These are phyloP conservation scores for Leucoraja ocellata DNA, from an alignment of 2,797 vertebrate species.

Conservation along the genomic window DNA sequence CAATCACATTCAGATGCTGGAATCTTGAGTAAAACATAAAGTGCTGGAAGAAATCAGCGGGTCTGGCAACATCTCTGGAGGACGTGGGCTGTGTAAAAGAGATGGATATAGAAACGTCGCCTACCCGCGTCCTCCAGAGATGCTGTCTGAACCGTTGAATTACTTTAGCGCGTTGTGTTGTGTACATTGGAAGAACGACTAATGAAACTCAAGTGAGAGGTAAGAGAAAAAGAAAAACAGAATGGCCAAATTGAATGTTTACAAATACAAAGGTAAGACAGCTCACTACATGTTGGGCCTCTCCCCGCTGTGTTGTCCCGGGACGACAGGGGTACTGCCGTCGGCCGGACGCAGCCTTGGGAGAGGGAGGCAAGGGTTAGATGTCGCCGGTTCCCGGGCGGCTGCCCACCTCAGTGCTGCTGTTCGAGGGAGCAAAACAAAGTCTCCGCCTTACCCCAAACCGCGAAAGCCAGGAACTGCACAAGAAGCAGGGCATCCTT, in stretches of 20 bases:
- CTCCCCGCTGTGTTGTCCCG: too few species aligned
- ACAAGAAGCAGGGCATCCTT: constrained; percentile 21
- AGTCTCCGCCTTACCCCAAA: constrained; percentile 13
- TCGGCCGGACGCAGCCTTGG: background rate
- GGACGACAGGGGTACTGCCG: background rate
- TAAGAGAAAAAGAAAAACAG: background rate
- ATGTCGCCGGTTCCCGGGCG: background rate
- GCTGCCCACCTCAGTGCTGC: background rate
- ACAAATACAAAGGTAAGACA: background rate
- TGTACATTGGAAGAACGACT: too few species aligned
- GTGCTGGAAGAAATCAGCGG: too few species aligned
- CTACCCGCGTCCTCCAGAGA: too few species aligned
- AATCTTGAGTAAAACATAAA: too few species aligned
- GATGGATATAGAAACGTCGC: too few species aligned
- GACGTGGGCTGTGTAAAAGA: too few species aligned
- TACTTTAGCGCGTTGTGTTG: too few species aligned
- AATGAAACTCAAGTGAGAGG: too few species aligned
- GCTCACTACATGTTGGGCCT: background rate
- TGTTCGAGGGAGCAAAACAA: background rate
- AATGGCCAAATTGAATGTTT: background rate
- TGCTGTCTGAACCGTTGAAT: too few species aligned
- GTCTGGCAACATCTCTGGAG: too few species aligned
- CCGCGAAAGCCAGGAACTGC: constrained; percentile 2
- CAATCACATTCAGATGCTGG: too few species aligned
- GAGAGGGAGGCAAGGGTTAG: background rate